Evolutionary conservation across 1,140 invertebrate species (phyloP).

Genomic region (Heliconius congener): DNA sequence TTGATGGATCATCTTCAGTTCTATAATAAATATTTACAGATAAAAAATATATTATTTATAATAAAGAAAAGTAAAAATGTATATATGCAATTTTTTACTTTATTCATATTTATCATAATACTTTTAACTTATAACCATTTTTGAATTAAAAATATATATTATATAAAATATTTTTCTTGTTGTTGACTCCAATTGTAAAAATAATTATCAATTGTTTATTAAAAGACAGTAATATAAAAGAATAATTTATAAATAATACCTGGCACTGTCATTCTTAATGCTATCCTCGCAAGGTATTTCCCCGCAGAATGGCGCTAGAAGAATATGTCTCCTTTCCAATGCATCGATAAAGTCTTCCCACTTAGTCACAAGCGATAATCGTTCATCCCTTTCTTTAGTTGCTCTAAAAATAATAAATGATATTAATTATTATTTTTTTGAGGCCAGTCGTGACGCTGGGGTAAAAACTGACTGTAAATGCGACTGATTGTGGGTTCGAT

Average conservation of each 20-base stretch:
- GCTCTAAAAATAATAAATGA: slow-evolving; percentile 82
- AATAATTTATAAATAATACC: slow-evolving; percentile 70
- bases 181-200: no score
- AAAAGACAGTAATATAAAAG: not conserved
- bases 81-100: no score
- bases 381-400: slow-evolving; percentile 87
- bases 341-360: slow-evolving; percentile 92
- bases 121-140: no score
- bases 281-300: slow-evolving; percentile 93
- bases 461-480: no score
- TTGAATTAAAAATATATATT: no score
- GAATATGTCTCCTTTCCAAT: slow-evolving; percentile 94
- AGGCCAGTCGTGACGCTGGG: no score
- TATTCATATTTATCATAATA: no score
- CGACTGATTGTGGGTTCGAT: no score
- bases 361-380: slow-evolving; percentile 86
- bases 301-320: slow-evolving; percentile 97
- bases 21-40: slow-evolving; percentile 38
- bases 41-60: not conserved
- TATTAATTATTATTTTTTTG: no score
- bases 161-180: no score
- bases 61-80: no score
- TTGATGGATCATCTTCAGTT: slow-evolving; percentile 67
- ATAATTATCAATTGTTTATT: not conserved
- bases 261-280: slow-evolving; percentile 97